A percentile compares a stretch with the other conserved stretches of the same genome.
phyloP scores from a whole-genome alignment of 2,113 vertebrate species.

The Piprites chloris region DNA sequence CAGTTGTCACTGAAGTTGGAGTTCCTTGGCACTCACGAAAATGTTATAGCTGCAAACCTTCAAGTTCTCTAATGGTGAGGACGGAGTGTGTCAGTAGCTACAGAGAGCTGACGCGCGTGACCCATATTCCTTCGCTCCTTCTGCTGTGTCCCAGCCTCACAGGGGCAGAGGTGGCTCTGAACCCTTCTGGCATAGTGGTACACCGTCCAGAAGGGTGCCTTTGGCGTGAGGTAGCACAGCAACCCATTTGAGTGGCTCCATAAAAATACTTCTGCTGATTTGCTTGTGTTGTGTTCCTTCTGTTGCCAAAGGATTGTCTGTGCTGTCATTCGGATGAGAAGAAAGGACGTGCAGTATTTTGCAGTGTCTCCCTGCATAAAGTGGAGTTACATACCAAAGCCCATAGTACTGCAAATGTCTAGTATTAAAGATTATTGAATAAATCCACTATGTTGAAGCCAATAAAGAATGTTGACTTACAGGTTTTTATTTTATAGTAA shows the following conservation, averaged over 20 bases:
- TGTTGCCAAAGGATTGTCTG: background rate
- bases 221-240: background rate
- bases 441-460: background rate
- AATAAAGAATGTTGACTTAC: background rate
- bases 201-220: background rate
- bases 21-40: background rate
- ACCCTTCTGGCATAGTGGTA: fast-evolving
- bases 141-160: background rate
- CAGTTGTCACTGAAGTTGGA: background rate
- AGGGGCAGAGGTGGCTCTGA: background rate
- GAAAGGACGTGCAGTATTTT: background rate
- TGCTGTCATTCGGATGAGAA: background rate
- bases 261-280: background rate
- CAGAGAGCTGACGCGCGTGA: background rate
- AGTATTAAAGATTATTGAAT: background rate
- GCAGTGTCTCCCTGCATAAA: background rate
- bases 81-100: fast-evolving
- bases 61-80: background rate
- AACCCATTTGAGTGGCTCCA: background rate
- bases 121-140: background rate
- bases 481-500: background rate
- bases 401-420: background rate
- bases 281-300: background rate
- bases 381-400: background rate
- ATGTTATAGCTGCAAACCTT: background rate